Base-by-base conservation (phyloP, 2,113 vertebrate species). In the Pterocles burchelli region DNA sequence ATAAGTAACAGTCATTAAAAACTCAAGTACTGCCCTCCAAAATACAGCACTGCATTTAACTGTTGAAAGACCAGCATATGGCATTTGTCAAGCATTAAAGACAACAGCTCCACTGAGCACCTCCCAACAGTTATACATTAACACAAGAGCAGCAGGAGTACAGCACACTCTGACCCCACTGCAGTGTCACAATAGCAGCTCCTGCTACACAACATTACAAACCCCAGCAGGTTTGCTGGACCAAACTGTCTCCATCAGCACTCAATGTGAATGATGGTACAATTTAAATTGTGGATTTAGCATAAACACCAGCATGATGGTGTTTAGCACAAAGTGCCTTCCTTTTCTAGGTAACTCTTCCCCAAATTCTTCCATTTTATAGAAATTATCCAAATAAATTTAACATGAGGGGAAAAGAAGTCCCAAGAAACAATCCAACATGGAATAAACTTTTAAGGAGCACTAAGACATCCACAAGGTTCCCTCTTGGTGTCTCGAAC, bases 371-470 rank as follows among this genome's bases (percentile, higher is more conserved):
- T 70, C 20, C 20, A 43, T 58, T 90, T 38, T 2, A 52, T 0
- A 62, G 14, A 62, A 75, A 55, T 51, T 17, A 78, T 19, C 10
- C 25, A 55, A 28, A 76, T 62, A 19, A 76, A 90, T 14, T 57
- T 63, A 72, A 63, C 5, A 49, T 2, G 16, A 41, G 2, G 21
- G 6, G 9, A 3, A 0, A 21, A 8, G 25, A 54, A 12, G 2
- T 8, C 55, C 29, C 52, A 65, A 84, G 31, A 88, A 72, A 87
- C 16, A 25, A 52, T 33, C 61, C 49, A 26, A 54, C 16, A 68
- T 2, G 8, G 16, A 88, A 65, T 11, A 7, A 81, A 65, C 2
- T 22, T 21, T 21, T 3, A 4, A 8, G 68, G 41, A 70, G 41
- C 25, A 57, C 33, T 6, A 65, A 33, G 33, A 74, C 19, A 78